phyloP scores from a whole-genome alignment of 1,140 invertebrate species.

The Probaryconus sp. region DNA sequence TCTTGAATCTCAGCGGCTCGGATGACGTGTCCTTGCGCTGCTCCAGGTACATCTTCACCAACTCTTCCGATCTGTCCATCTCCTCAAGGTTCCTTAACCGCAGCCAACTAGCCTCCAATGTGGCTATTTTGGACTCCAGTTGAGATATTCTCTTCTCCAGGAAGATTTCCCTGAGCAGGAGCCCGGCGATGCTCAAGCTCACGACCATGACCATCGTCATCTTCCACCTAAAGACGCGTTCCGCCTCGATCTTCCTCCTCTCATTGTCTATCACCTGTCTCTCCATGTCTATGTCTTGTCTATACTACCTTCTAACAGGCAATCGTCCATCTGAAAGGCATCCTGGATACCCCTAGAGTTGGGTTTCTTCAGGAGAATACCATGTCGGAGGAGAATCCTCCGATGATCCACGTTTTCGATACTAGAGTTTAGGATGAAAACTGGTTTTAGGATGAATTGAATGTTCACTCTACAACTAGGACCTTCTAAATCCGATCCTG shows the following conservation, averaged over 20 bases:
- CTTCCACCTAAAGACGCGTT: too few relatives aligned
- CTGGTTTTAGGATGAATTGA: constrained; percentile 4
- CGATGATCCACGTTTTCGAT: too few relatives aligned
- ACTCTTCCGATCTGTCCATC: constrained; percentile 40
- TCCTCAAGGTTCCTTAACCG: constrained; percentile 48
- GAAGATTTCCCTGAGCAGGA: too few relatives aligned
- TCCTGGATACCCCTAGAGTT: constrained; percentile 32
- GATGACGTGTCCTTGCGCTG: background rate
- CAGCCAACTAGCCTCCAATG: constrained; percentile 59
- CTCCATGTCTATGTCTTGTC: too few relatives aligned
- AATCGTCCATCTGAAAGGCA: constrained; percentile 53
- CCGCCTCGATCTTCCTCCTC: too few relatives aligned
- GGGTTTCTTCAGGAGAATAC: constrained; percentile 43
- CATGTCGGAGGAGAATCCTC: constrained; percentile 6
- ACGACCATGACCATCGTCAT: too few relatives aligned
- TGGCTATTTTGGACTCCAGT: too few relatives aligned
- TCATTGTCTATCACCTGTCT: constrained; percentile 18
- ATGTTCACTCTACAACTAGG: too few relatives aligned
- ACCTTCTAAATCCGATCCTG: too few relatives aligned
- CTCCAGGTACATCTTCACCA: constrained; percentile 15
- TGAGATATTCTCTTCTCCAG: too few relatives aligned
- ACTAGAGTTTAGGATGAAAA: too few relatives aligned
- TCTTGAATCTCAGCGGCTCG: constrained; percentile 30
- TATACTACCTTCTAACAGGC: constrained; percentile 32
- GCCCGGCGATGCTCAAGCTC: too few relatives aligned